Evolutionary conservation across 2,113 vertebrate genomes (phyloP).

Genomic region (Callaeas wilsoni): DNA sequence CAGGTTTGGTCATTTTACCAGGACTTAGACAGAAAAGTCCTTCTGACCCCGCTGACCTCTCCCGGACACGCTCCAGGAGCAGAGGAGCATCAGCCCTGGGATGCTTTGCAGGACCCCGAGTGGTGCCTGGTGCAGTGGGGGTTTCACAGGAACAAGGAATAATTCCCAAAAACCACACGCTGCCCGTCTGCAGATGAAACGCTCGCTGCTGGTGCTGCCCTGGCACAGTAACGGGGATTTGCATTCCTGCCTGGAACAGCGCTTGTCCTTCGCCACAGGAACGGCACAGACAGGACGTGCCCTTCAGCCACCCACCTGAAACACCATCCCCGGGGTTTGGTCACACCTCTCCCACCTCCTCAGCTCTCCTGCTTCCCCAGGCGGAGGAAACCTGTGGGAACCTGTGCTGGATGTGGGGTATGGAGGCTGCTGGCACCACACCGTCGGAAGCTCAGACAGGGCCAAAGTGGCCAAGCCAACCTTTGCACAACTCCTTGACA

Average conservation of each 20-base stretch:
- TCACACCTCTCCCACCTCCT: neutral
- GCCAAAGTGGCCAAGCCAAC: neutral
- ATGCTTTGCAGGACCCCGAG: neutral
- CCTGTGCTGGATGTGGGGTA: accelerated
- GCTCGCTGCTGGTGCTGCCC: accelerated
- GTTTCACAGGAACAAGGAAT: neutral
- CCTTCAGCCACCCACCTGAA: neutral
- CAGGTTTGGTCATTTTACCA: neutral
- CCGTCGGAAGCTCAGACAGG: neutral
- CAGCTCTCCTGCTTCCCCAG: neutral
- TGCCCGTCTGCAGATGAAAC: accelerated
- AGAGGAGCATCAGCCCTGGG: neutral
- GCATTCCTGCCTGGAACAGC: neutral
- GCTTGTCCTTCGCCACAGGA: accelerated
- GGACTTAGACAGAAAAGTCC: neutral
- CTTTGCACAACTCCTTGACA: neutral
- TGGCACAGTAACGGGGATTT: neutral
- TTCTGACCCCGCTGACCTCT: neutral
- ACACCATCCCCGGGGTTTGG: accelerated
- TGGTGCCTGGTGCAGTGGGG: accelerated
- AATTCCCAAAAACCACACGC: accelerated
- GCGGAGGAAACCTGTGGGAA: neutral
- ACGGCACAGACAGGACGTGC: neutral
- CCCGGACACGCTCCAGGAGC: accelerated
- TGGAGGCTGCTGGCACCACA: neutral